A percentile compares a stretch with the other conserved stretches of the same genome.
These are phyloP conservation scores for Oryzias dopingdopingensis DNA, from an alignment of 2,797 vertebrate genomes.

Conservation along the genomic window DNA sequence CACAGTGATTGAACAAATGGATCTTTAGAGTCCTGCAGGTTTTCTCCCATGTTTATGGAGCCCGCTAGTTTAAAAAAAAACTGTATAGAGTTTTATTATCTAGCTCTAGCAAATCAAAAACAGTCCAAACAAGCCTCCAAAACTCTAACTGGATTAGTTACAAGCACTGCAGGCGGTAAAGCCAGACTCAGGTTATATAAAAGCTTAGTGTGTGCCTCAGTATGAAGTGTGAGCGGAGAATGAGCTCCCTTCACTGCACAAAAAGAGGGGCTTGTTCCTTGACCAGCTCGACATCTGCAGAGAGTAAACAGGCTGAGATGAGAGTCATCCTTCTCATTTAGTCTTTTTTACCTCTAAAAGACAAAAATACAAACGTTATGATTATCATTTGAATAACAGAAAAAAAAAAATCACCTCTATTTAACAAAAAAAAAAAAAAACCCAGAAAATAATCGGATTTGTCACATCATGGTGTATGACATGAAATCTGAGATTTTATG, in stretches of 20 bases:
- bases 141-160: not conserved
- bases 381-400: not conserved
- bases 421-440: not conserved
- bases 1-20: no score
- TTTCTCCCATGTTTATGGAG: no score
- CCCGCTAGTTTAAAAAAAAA: no score
- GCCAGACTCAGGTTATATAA: not conserved
- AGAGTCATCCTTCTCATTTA: not conserved
- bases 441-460: not conserved
- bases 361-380: no score
- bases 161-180: not conserved
- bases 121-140: not conserved
- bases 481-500: no score
- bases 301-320: not conserved
- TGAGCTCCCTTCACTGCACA: conserved; percentile 1
- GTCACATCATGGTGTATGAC: no score
- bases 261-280: not conserved
- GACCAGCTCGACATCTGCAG: not conserved
- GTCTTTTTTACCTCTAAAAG: no score
- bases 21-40: no score
- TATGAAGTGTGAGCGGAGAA: not conserved
- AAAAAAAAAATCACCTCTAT: not conserved
- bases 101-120: not conserved
- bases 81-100: not conserved
- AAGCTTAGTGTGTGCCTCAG: conserved; percentile 1